These are phyloP conservation scores for Orthonevra nobilis DNA, from an alignment of 2,888 invertebrate genomes.

Conservation along the genomic window DNA sequence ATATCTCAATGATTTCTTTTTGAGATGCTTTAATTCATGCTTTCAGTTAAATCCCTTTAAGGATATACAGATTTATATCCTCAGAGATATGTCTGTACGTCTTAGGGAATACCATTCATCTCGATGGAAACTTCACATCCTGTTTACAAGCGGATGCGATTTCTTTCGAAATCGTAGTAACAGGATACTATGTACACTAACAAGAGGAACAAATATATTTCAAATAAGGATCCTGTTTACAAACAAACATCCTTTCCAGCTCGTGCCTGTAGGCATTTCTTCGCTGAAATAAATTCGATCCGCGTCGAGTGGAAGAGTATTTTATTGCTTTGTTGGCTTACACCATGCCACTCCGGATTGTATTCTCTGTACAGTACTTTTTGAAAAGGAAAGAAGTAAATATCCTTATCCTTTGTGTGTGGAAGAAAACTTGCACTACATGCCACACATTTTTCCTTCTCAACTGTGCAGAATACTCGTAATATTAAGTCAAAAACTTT, in stretches of 20 bases:
- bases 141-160: slow-evolving; percentile 63
- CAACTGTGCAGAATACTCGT: too few species aligned
- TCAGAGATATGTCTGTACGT: too few species aligned
- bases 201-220: slow-evolving; percentile 63
- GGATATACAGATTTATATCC: background rate
- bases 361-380: slow-evolving; percentile 10
- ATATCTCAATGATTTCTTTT: slow-evolving; percentile 32
- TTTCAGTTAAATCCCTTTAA: background rate
- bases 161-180: slow-evolving; percentile 43
- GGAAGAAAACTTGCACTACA: too few species aligned
- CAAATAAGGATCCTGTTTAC: slow-evolving; percentile 70
- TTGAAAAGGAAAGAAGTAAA: background rate
- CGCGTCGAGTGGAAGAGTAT: slow-evolving; percentile 56
- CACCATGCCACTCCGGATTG: slow-evolving; percentile 13
- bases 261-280: slow-evolving; percentile 63
- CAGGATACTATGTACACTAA: slow-evolving; percentile 45
- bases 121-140: slow-evolving; percentile 44
- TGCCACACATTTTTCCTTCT: too few species aligned
- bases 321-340: slow-evolving; percentile 56
- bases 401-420: too few species aligned
- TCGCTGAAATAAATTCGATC: slow-evolving; percentile 62
- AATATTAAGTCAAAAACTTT: too few species aligned
- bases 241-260: slow-evolving; percentile 58
- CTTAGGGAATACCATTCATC: slow-evolving; percentile 18
- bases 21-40: slow-evolving; percentile 17